A percentile compares a stretch with the other conserved stretches of the same genome.
phyloP scores from a whole-genome alignment of 2,888 invertebrate genomes.

The Cantharis nigra region DNA sequence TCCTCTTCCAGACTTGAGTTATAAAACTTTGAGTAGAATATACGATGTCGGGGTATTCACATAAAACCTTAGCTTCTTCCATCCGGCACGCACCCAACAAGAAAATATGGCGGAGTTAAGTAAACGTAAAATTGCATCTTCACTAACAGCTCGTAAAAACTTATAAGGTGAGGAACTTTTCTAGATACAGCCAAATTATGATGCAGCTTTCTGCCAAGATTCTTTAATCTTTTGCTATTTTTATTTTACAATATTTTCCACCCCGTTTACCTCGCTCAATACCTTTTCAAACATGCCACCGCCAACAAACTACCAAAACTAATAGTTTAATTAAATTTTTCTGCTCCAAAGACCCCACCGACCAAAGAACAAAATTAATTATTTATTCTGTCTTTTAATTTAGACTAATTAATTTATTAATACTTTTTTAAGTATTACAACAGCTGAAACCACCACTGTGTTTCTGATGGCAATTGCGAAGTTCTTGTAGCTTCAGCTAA shows the following conservation, averaged over 20 bases:
- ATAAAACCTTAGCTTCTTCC: constrained; percentile 32
- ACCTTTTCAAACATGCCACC: background rate
- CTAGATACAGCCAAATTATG: constrained; percentile 22
- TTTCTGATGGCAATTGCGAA: too few relatives aligned
- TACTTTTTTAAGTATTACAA: too few relatives aligned
- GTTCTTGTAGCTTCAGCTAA: too few relatives aligned
- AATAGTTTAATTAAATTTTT: background rate
- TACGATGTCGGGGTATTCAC: constrained; percentile 28
- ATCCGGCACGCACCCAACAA: constrained; percentile 34
- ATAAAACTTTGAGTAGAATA: constrained; percentile 36
- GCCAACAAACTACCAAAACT: background rate
- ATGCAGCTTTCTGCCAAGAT: constrained; percentile 12
- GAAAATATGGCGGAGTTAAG: constrained; percentile 36
- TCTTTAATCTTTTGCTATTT: constrained; percentile 13
- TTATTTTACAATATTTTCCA: background rate
- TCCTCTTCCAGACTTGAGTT: constrained; percentile 32
- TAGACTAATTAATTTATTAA: background rate
- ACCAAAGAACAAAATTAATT: background rate
- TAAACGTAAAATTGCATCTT: constrained; percentile 39
- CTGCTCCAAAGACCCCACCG: background rate
- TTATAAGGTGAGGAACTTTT: constrained; percentile 30
- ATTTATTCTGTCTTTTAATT: background rate
- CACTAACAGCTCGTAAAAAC: constrained; percentile 38
- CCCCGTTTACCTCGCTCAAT: background rate
- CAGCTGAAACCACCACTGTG: too few relatives aligned